Conservation (phyloP, 2,113 vertebrate genomes). For the Eurystomus gularis region DNA sequence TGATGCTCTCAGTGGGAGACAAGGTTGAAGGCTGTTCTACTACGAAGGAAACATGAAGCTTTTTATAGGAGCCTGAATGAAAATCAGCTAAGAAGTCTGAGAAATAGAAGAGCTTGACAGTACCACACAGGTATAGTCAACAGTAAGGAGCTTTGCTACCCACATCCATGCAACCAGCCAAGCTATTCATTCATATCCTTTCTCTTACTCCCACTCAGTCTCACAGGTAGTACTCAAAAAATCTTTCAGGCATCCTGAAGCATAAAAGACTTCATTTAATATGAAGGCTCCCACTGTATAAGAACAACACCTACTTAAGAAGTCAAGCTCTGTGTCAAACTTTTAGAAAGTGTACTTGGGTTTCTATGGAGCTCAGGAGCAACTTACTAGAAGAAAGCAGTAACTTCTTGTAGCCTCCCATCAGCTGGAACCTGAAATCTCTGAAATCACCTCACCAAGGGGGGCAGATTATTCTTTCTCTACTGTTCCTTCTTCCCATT, state of each 20-base stretch:
- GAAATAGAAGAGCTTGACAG: not conserved
- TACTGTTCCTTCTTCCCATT: not conserved
- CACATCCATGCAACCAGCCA: not conserved
- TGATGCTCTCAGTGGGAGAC: not conserved
- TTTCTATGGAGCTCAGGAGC: not conserved
- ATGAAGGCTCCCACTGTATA: not conserved
- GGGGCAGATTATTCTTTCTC: not conserved
- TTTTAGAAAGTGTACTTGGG: not conserved
- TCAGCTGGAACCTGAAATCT: not conserved
- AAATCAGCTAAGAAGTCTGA: not conserved
- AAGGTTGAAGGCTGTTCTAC: not conserved
- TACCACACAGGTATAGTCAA: not conserved
- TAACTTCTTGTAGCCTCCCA: not conserved
- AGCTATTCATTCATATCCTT: conserved; percentile 13
- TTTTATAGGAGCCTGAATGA: not conserved
- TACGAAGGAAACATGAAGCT: not conserved
- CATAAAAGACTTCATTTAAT: not conserved
- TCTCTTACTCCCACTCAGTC: not conserved
- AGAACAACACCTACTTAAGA: not conserved
- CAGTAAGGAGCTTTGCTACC: conserved; percentile 1
- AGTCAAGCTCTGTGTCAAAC: not conserved
- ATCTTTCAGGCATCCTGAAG: not conserved
- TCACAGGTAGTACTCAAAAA: not conserved
- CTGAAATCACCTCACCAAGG: not conserved
- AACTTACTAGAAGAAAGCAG: not conserved